Conservation (phyloP, 1,140 invertebrate species). For the Caenorhabditis brenneri region DNA sequence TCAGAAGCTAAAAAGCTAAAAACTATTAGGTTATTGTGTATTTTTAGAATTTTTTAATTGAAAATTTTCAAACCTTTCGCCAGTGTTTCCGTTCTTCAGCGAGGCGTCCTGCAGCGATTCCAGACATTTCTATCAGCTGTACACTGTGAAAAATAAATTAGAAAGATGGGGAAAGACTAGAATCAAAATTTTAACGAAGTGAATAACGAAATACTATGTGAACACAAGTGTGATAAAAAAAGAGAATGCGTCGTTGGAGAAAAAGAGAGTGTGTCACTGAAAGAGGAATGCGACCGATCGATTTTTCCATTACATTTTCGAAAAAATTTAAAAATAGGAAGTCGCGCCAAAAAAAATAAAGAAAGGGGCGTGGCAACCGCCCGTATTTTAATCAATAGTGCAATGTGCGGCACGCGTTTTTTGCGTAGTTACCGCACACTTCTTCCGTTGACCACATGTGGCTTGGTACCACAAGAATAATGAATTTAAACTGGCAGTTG, state of each 20-base stretch:
- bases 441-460: background rate
- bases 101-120: conserved; percentile 90
- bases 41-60: background rate
- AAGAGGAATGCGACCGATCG: background rate
- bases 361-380: background rate
- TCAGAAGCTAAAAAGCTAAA: too few relatives aligned
- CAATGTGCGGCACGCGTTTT: background rate
- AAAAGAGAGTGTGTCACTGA: background rate
- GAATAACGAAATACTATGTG: too few relatives aligned
- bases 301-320: background rate
- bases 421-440: background rate
- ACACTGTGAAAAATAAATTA: background rate
- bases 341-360: conserved; percentile 9
- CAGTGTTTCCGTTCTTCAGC: conserved; percentile 97
- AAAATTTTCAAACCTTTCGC: conserved; percentile 77
- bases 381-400: conserved; percentile 30
- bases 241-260: too few relatives aligned
- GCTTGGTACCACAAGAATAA: background rate
- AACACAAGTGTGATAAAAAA: too few relatives aligned
- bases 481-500: background rate
- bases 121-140: conserved; percentile 80
- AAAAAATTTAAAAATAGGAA: background rate
- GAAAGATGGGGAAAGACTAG: background rate
- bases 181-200: background rate
- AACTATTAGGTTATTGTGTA: too few relatives aligned